These are phyloP conservation scores for Conops quadrifasciatus DNA, from an alignment of 2,888 invertebrate species.

Conservation along the genomic window DNA sequence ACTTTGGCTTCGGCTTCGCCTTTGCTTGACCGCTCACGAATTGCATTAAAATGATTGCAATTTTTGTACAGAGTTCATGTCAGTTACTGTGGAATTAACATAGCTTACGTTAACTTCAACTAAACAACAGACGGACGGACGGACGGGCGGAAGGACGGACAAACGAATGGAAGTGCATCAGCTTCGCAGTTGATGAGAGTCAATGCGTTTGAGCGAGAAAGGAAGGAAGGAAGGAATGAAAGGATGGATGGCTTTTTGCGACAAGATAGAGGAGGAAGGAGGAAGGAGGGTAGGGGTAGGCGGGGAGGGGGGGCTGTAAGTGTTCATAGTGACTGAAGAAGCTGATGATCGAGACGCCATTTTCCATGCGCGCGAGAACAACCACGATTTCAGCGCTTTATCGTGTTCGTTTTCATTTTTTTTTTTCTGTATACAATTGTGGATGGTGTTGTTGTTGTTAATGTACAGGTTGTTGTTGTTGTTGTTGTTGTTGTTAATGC, in stretches of 20 bases:
- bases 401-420: conserved; percentile 28
- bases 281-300: no score
- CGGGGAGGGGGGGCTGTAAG: background rate
- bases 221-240: background rate
- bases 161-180: conserved; percentile 30
- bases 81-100: conserved; percentile 45
- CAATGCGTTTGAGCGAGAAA: background rate
- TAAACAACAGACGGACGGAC: conserved; percentile 40
- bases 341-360: conserved; percentile 41
- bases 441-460: conserved; percentile 1
- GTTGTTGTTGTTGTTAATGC: background rate
- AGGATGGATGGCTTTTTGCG: background rate
- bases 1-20: background rate
- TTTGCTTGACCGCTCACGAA: conserved; percentile 56
- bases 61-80: conserved; percentile 62
- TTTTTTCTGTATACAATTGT: background rate
- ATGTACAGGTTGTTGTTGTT: background rate
- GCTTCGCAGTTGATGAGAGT: no score
- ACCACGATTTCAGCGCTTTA: conserved; percentile 62
- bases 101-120: conserved; percentile 3
- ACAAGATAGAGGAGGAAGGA: background rate
- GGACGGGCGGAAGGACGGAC: conserved; percentile 39
- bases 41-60: conserved; percentile 62
- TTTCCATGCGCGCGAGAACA: conserved; percentile 51
- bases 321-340: background rate